Evolutionary conservation across 2,888 invertebrate genomes (phyloP).

Genomic region (Microctonus brassicae): DNA sequence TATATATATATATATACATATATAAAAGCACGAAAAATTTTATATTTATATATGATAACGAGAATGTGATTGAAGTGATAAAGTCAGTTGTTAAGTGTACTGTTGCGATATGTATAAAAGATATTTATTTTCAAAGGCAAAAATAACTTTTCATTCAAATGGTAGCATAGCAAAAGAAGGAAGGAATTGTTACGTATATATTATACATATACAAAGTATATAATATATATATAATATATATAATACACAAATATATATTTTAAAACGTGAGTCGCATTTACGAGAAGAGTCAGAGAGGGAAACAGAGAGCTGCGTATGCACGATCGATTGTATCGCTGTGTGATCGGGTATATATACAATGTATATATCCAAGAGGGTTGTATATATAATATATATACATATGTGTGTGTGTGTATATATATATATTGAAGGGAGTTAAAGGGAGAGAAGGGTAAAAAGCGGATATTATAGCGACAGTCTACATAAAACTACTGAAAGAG

Average conservation of each 20-base stretch:
- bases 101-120: neutral
- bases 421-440: neutral
- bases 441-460: neutral
- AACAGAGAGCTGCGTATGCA: slow-evolving; percentile 32
- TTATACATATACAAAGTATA: neutral
- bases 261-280: slow-evolving; percentile 18
- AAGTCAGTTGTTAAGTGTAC: slow-evolving; percentile 4
- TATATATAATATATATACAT: no score
- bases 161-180: neutral
- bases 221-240: slow-evolving; percentile 28
- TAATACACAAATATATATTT: neutral
- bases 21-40: neutral
- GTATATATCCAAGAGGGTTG: neutral
- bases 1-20: no score
- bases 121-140: neutral
- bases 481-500: slow-evolving; percentile 22
- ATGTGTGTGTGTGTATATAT: neutral
- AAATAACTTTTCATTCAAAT: slow-evolving; percentile 21
- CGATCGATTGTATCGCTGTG: slow-evolving; percentile 46
- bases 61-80: neutral
- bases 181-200: neutral
- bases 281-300: slow-evolving; percentile 27
- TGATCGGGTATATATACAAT: slow-evolving; percentile 40
- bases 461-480: slow-evolving; percentile 18
- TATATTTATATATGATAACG: neutral